Base-by-base conservation (phyloP, 1,140 invertebrate species). In the Macrobrachium rosenbergii region DNA sequence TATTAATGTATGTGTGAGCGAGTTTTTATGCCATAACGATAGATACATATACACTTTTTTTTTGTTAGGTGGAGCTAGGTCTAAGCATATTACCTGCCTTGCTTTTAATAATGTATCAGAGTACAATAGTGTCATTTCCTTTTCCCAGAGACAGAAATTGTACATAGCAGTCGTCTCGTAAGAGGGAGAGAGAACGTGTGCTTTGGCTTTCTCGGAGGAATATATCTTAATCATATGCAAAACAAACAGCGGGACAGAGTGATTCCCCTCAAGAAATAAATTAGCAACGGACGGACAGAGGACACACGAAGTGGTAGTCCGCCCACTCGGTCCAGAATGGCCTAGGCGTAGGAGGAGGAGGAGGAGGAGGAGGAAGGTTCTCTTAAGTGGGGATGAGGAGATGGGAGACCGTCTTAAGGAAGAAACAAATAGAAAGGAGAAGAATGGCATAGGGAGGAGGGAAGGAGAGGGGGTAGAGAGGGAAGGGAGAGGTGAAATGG, bases 161-260 rank as follows among this genome's bases (percentile, higher is more conserved):
- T 17, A 43, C 21, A 37, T 45, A 63, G n/a, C n/a, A n/a, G n/a
- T n/a, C n/a, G n/a, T n/a, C n/a, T n/a, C n/a, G n/a, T n/a, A n/a
- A 84, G 72, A 77, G 67, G 11, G 60, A 77, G 82, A 77, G 77
- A 79, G 58, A 60, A 14, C 17, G 77, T n/a, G 77, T 11, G 77
- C 10, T 21, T 11, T 2, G 19, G 64, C 12, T 69, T 69, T n/a
- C n/a, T 16, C 28, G 64, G 19, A n/a, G 1, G 11, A 12, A 69
- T 69, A 69, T 69, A 69, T 69, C 64, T 69, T n/a, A 69, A n/a
- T 69, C 10, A 19, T 28, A 69, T 69, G 23, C 19, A 67, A 67
- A 67, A 69, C n/a, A n/a, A 21, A 69, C 12, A 28, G n/a, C 14
- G n/a, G 28, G 10, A 69, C 64, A 69, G 11, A 52, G 52, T 52